phyloP scores from a whole-genome alignment of 2,113 vertebrate species.

The Taxidea taxus region DNA sequence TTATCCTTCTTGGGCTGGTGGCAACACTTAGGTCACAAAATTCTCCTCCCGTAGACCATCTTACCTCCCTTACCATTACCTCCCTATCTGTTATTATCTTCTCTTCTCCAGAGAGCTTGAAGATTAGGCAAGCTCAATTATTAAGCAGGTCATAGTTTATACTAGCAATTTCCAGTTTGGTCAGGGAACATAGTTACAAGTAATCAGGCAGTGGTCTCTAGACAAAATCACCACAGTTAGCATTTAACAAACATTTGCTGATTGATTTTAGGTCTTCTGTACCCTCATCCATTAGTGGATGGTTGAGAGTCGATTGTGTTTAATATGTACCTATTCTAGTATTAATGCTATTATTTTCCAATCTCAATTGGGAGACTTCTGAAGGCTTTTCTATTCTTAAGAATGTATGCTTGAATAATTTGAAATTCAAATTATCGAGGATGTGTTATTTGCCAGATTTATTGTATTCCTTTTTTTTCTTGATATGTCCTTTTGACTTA shows the following conservation, averaged over 20 bases:
- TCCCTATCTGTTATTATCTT: neutral
- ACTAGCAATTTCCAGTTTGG: neutral
- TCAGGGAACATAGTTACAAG: neutral
- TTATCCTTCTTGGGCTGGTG: neutral
- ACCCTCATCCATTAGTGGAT: neutral
- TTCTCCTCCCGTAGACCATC: neutral
- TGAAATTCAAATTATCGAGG: conserved; percentile 46
- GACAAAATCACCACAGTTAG: neutral
- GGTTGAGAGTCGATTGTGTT: neutral
- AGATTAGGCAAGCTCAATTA: neutral
- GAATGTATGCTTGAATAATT: neutral
- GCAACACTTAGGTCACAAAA: neutral
- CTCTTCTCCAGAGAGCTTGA: neutral
- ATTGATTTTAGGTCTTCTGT: neutral
- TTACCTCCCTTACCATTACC: neutral
- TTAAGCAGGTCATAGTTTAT: neutral
- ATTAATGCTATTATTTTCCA: neutral
- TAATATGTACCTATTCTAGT: neutral
- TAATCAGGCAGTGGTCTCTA: neutral
- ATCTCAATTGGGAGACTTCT: neutral
- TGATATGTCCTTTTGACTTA: neutral
- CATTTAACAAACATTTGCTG: neutral
- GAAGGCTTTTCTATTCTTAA: neutral
- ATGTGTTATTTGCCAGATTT: conserved; percentile 1
- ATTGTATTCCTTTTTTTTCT: neutral